Evolutionary conservation across 92 coral and sea anemone species (phyloP), one percentile per base, ranked within the genome.

Genomic region (Desmophyllum pertusum): DNA sequence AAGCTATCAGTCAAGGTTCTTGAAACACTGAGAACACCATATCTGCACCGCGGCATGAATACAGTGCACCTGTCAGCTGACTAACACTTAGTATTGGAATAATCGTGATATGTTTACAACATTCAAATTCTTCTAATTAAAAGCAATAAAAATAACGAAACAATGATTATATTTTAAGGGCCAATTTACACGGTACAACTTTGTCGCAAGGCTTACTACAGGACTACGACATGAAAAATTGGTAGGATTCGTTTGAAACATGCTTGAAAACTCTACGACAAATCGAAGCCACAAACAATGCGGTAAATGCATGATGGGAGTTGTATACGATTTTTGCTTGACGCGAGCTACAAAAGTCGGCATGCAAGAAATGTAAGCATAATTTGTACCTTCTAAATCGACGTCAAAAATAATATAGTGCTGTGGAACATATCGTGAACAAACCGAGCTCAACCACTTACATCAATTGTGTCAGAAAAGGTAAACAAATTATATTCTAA

Each of bases 401-500:
- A n/a, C n/a, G n/a, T n/a, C 23, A 55, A 55, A 55, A 55, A 23
- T 29, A 55, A 55, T 55, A 55, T 21, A 23, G 63, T 21, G 29
- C 23, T 21, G 63, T 23, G 63, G 29, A 23, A 33, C 38, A 64
- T 13, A 29, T 36, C 21, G 31, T 59, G 25, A 59, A 23, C 11
- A 23, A 59, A 6, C 11, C 10, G 31, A 3, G 65, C 2, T 33
- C 70, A 37, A 37, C 68, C 6, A 27, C 9, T 3, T 30, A 15
- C 25, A 25, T 8, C 68, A 64, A 17, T 30, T 37, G 39, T 64
- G 70, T 64, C 21, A 31, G 30, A 64, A 11, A 64, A 13, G 38
- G 70, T 64, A 64, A 64, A 64, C 70, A 64, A 31, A 33, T 33
- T 64, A 30, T 64, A 29, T 63, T 63, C 39, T 31, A 63, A 63